Evolutionary conservation across 2,113 vertebrate genomes (phyloP), one percentile per base, ranked within the genome.

Genomic region (Tupaia tana): DNA sequence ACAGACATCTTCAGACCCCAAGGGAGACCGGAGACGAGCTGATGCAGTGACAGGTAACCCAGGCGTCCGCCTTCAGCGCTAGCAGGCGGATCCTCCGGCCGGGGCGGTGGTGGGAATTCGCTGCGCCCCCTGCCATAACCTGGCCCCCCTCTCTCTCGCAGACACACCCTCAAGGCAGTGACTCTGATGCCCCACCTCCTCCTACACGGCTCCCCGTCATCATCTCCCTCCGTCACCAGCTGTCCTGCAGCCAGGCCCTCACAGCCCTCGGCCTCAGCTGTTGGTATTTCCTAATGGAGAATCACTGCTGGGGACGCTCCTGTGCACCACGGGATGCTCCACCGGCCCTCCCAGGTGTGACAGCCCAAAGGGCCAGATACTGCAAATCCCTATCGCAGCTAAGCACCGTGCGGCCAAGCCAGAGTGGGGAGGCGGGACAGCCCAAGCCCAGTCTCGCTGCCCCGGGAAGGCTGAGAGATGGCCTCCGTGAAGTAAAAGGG

Each of bases 151-250:
- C 4, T 4, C 43, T 43, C 43, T 43, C 43, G 43, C 43, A 4
- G 59, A 58, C 1, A 7, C 2, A 5, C 52, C 31, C 58, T 67
- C 56, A 43, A 43, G n/a, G 27, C 29, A 1, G 0, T 3, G 1
- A 3, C n/a, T 0, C 2, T 6, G 16, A 1, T 9, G 8, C 1
- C 6, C 52, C 11, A 2, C n/a, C 10, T 1, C 13, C 8, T 31
- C 43, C 61, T 22, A 8, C 1, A 56, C 3, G 4, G 6, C 70
- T 7, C 20, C 13, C n/a, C 3, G 6, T 3, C 31, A 58, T 20
- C 20, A 19, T 34, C 29, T 52, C 71, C 34, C 29, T 1, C 2
- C 15, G 63, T 58, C 34, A 27, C 24, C 31, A 22, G 11, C 2
- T 18, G 2, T 29, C 54, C 13, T 2, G 1, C 77, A 78, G n/a